Evolutionary conservation across 2,797 vertebrate species (phyloP), one percentile per base, ranked within the genome.

Genomic region (Enteromius viviparus): DNA sequence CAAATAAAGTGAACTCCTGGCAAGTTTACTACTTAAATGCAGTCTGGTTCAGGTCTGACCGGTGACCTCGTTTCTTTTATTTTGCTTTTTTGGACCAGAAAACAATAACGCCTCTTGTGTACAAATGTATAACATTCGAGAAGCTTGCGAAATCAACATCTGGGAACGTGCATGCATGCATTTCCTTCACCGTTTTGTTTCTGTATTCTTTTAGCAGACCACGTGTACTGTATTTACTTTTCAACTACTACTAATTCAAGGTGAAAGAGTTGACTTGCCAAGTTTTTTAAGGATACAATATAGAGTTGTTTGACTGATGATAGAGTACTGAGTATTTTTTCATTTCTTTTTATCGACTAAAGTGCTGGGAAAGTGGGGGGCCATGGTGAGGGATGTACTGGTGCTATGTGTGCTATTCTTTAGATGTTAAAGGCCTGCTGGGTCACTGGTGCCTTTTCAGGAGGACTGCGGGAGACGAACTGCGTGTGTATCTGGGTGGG

Each of bases 201-300:
- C 55, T 83, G 51, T 19, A n/a, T 76, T 80, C 84, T 81, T 86
- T 81, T 78, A 80, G 82, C 71, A 84, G 62, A 66, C 65, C 84
- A 79, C 14, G 21, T 78, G 85, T 78, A 86, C 83, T 87, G 85
- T 90, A 85, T 82, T 85, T 87, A 87, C 85, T 19, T 55, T 51
- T 83, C 80, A 80, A 82, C 84, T 78, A 82, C 85, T 89, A 90
- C 87, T 87, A 87, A 88, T 85, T 86, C 60, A 86, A 88, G 80
- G 85, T 84, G 85, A 88, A 88, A 81, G 79, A 88, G 84, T 90
- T 84, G 84, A 87, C 82, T 83, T 86, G 85, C 88, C 85, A 86
- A 85, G 85, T 88, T 83, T 90, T 89, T 87, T 85, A 85, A 72
- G 68, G 71, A 84, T 69, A 83, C 87, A 81, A 80, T 74, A 85